Base-by-base conservation (phyloP, 2,797 vertebrate species). In the Serranus cabrilla region DNA sequence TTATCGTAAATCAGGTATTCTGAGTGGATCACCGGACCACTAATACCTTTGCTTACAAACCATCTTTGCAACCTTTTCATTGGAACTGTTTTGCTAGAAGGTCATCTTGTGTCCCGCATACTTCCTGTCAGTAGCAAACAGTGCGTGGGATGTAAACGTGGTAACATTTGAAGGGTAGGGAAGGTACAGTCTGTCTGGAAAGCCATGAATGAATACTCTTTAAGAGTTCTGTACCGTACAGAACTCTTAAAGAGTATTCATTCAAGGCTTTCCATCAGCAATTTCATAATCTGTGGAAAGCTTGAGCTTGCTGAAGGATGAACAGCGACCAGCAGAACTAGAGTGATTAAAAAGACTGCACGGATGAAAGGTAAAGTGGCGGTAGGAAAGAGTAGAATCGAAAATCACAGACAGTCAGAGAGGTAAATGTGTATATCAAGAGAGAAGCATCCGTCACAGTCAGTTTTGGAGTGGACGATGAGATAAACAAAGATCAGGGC, bases 401-500 rank as follows among this genome's bases (percentile, higher is more conserved):
- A 74, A 81, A 39, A 34, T 52, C 27, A 20, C 39, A 31, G 42
- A 59, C 14, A 78, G 37, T 39, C 61, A 69, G 43, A 58, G 45
- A 83, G 20, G 39, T 70, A 75, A 62, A 70, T 68, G 69, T 71
- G 73, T 64, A 70, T 68, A 71, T 71, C 9, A 59, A 56, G 61
- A 70, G 69, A 80, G 51, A 71, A 71, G 75, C 80, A 76, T 88
- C 58, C 47, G 68, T 83, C 81, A 78, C 45, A 65, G 58, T 60
- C 42, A 34, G 23, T 71, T 70, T 63, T 64, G 60, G 80, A 81
- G 68, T 78, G 46, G 78, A 56, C 4, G 12, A 21, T 68, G 81
- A 71, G 67, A 78, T 88, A 86, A 87, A 84, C 87, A 89, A 57
- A 87, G 83, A 84, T 76, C 73, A 21, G 63, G 63, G 63, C 31